Evolutionary conservation across 1,140 invertebrate genomes (phyloP), one percentile per base, ranked within the genome.

Genomic region (Ruditapes philippinarum): DNA sequence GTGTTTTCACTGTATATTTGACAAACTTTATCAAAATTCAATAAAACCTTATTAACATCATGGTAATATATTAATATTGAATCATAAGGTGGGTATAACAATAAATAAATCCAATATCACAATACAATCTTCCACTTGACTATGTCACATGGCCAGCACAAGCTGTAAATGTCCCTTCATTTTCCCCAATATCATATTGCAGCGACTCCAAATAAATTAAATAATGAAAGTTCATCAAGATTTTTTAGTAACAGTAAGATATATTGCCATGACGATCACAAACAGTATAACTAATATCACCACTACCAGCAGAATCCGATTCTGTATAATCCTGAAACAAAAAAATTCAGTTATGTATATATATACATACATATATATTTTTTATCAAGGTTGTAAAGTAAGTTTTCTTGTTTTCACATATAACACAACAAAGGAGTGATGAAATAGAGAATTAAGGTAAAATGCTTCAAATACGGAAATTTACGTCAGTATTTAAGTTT

Each of bases 301-400:
- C 28, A 91, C 92, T 4, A 95, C 74, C 57, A 96, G 91, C 70
- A 96, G 65, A n/a, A 95, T 81, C 74, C 94, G 88, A 84, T 96
- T 96, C 90, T 96, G 95, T 65, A 96, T 95, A 49, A 95, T 94
- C 82, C 95, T 95, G 93, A 73, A 94, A 78, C 57, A n/a, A 25
- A 54, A 14, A 54, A 9, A 54, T 4, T 22, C 51, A 54, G 12
- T 49, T 49, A n/a, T n/a, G n/a, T n/a, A n/a, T n/a, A n/a, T n/a
- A n/a, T n/a, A n/a, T n/a, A n/a, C n/a, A n/a, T n/a, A n/a, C n/a
- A n/a, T n/a, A n/a, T n/a, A n/a, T n/a, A n/a, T n/a, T n/a, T n/a
- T n/a, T n/a, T n/a, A n/a, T n/a, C n/a, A n/a, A n/a, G n/a, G n/a
- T n/a, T n/a, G n/a, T n/a, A n/a, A n/a, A n/a, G n/a, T n/a, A n/a